Base-by-base conservation (phyloP, 1,140 invertebrate species). In the Hydropsyche tenuis region DNA sequence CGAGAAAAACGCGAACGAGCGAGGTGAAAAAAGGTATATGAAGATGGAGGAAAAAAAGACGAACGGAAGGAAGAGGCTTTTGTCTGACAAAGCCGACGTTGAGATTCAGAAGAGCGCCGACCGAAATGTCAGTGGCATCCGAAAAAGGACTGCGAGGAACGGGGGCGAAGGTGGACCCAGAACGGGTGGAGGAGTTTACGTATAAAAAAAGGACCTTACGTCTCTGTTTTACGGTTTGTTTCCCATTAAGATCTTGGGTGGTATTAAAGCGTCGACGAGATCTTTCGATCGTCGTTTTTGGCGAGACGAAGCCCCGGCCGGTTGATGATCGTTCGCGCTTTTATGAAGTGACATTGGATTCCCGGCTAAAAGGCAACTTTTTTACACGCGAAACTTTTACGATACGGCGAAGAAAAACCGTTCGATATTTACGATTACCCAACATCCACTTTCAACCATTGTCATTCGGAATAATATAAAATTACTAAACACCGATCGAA, bases 11-110 rank as follows among this genome's bases (percentile, higher is more conserved):
- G 51, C 16, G 56, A 25, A 25, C 14, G 11, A 14, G 11, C 3
- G 4, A 14, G 45, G 3, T 4, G 30, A 9, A 37, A 37, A 37
- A 37, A 37, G 9, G 30, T 37, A 37, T 48, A 48, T 16, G 45
- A 18, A 23, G 20, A 60, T 20, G 20, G 22, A 7, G 23, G 22
- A 60, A 60, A 60, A 60, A 60, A 60, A 48, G 56, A 14, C 5
- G 23, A 23, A 60, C 2, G 22, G 56, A 25, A 56, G 20, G 51
- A 56, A 56, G 16, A 65, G 63, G 30, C 65, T 68, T 68, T 68
- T 68, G 65, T 68, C 65, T 68, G 65, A 68, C 65, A 68, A 68
- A 68, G 65, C 65, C 65, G 65, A 68, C 65, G 65, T 68, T 60
- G 65, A 68, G 65, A 68, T 68, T 68, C 65, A 68, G 45, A 46